A percentile compares a stretch with the other conserved stretches of the same genome.
phyloP scores from a whole-genome alignment of 1,140 invertebrate species.

The Micrasema minimum region DNA sequence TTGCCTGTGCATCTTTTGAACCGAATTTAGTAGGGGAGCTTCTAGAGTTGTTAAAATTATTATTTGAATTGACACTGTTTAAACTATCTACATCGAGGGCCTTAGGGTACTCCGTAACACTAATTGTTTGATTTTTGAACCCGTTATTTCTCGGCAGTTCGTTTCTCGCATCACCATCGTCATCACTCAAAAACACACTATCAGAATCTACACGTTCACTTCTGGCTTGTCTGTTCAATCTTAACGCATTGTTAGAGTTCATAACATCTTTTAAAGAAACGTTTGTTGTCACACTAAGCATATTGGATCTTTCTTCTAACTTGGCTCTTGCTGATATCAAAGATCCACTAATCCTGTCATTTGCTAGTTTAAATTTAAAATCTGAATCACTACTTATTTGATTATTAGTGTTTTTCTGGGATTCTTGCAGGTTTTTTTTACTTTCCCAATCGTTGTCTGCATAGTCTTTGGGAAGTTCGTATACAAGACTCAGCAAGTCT shows the following conservation, averaged over 20 bases:
- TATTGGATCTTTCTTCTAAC: constrained; percentile 41
- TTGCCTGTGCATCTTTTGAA: constrained; percentile 10
- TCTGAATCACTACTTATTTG: constrained; percentile 21
- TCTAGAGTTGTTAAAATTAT: constrained; percentile 14
- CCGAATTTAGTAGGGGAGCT: constrained; percentile 15
- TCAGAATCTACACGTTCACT: constrained; percentile 38
- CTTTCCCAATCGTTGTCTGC: constrained; percentile 43
- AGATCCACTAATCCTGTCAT: constrained; percentile 26
- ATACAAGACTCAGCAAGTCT: constrained; percentile 64
- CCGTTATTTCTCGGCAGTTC: too few species aligned
- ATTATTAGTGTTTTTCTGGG: constrained; percentile 8
- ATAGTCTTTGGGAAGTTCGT: constrained; percentile 62
- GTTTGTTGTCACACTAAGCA: constrained; percentile 38
- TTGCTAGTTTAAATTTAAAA: constrained; percentile 24
- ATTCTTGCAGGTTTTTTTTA: constrained; percentile 28
- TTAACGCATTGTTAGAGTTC: constrained; percentile 47
- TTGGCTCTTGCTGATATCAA: constrained; percentile 34
- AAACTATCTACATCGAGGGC: constrained; percentile 14
- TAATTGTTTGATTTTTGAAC: constrained; percentile 46
- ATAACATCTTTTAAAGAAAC: constrained; percentile 49
- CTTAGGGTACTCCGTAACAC: constrained; percentile 45
- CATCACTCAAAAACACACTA: constrained; percentile 40
- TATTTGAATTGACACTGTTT: constrained; percentile 23
- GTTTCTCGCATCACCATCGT: constrained; percentile 31
- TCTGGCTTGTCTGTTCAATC: constrained; percentile 30